These are phyloP conservation scores for Syritta pipiens DNA, from an alignment of 2,888 invertebrate genomes.

Conservation along the genomic window DNA sequence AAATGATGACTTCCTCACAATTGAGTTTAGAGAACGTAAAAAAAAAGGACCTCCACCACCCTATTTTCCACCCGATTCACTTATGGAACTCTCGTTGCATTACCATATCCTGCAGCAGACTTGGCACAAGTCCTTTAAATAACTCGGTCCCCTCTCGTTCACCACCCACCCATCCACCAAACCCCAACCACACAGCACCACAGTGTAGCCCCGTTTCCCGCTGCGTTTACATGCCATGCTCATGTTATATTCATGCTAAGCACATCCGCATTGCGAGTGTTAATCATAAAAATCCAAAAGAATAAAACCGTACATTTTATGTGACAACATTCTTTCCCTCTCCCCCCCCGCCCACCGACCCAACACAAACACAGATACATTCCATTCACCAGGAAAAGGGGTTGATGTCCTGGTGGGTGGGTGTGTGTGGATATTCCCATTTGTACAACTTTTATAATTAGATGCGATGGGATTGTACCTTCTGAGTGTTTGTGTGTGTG, in stretches of 20 bases:
- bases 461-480: constrained; percentile 36
- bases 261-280: constrained; percentile 67
- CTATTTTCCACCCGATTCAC: too few species aligned
- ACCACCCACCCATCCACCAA: too few species aligned
- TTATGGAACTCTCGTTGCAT: constrained; percentile 44
- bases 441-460: constrained; percentile 60
- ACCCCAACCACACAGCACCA: too few species aligned
- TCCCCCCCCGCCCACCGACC: constrained; percentile 11
- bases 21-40: too few species aligned
- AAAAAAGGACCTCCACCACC: too few species aligned
- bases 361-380: neutral
- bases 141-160: too few species aligned
- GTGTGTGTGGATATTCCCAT: constrained; percentile 25
- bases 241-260: constrained; percentile 61
- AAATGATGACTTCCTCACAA: too few species aligned
- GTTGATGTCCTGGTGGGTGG: constrained; percentile 8
- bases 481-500: neutral
- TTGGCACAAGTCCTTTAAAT: constrained; percentile 15
- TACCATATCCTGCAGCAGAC: constrained; percentile 40
- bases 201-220: too few species aligned
- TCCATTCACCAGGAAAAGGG: neutral
- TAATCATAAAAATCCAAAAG: constrained; percentile 58
- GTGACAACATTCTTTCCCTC: constrained; percentile 57
- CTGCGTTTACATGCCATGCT: constrained; percentile 56
- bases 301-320: constrained; percentile 59